Percentiles rank a stretch among this genome's conserved stretches.
Evolutionary conservation across 2,888 invertebrate species (phyloP).

Genomic region (Polymixis flavicincta): DNA sequence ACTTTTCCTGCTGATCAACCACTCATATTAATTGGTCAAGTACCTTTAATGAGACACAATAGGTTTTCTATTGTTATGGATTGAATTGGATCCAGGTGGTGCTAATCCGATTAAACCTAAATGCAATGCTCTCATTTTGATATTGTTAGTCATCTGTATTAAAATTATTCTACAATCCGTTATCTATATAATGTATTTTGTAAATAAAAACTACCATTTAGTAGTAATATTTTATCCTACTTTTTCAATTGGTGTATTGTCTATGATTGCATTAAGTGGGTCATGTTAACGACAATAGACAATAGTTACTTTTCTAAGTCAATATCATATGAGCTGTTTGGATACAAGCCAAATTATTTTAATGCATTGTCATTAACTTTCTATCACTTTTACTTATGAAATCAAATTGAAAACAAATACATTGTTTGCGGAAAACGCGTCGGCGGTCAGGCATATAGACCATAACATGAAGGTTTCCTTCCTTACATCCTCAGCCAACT

Average conservation of each 20-base stretch:
- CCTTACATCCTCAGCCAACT: neutral
- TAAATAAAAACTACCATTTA: conserved; percentile 37
- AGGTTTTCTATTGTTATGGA: no score
- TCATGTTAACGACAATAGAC: conserved; percentile 7
- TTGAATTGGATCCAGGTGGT: no score
- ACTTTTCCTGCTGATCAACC: conserved; percentile 3
- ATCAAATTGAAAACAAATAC: neutral
- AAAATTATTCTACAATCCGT: neutral
- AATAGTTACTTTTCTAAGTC: conserved; percentile 10
- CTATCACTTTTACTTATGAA: neutral
- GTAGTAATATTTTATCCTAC: conserved; percentile 20
- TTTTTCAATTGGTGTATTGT: conserved; percentile 19
- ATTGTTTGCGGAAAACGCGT: neutral
- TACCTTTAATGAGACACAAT: no score
- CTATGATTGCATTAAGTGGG: conserved; percentile 10
- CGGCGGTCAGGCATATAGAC: neutral
- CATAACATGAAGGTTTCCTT: neutral
- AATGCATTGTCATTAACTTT: neutral
- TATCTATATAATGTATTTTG: neutral
- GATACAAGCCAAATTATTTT: conserved; percentile 16
- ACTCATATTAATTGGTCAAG: no score
- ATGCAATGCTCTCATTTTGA: neutral
- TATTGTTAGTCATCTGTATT: conserved; percentile 3
- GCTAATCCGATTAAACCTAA: neutral
- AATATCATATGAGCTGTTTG: conserved; percentile 10